Evolutionary conservation across 2,888 invertebrate species (phyloP).

Genomic region (Linyphia triangularis): DNA sequence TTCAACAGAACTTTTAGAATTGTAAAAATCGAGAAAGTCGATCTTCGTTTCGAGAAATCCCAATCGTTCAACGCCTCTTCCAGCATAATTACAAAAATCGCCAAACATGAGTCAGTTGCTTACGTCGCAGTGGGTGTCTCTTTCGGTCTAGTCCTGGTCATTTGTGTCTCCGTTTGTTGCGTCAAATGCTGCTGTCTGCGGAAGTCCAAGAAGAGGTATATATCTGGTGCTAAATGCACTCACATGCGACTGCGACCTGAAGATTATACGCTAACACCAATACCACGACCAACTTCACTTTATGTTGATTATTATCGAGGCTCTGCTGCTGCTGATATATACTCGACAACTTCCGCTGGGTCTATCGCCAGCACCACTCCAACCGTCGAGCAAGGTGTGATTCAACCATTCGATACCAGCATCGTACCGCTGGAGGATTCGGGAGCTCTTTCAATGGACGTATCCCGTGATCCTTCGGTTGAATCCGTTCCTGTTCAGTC

Average conservation of each 20-base stretch:
- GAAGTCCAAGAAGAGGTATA: slow-evolving; percentile 57
- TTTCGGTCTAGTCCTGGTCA: slow-evolving; percentile 74
- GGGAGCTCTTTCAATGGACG: slow-evolving; percentile 44
- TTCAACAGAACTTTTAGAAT: slow-evolving; percentile 62
- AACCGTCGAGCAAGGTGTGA: slow-evolving; percentile 69
- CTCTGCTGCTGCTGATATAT: slow-evolving; percentile 60
- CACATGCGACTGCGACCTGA: slow-evolving; percentile 76
- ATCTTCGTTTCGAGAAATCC: slow-evolving; percentile 41
- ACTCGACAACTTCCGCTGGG: slow-evolving; percentile 71
- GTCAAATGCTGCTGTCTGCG: slow-evolving; percentile 75
- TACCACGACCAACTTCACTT: slow-evolving; percentile 76
- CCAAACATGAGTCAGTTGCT: slow-evolving; percentile 72
- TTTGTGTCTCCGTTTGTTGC: slow-evolving; percentile 71
- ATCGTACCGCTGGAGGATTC: slow-evolving; percentile 76
- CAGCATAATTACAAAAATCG: slow-evolving; percentile 51
- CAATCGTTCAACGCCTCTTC: slow-evolving; percentile 39
- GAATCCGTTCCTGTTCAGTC: slow-evolving; percentile 59
- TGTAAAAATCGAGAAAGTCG: slow-evolving; percentile 60
- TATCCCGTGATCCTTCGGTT: slow-evolving; percentile 60
- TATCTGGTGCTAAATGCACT: slow-evolving; percentile 52
- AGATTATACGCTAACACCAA: slow-evolving; percentile 76
- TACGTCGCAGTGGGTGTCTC: slow-evolving; percentile 75
- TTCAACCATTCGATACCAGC: slow-evolving; percentile 76
- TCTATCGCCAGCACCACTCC: slow-evolving; percentile 73
- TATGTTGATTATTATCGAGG: slow-evolving; percentile 76